Evolutionary conservation across 2,113 vertebrate species (phyloP).

Genomic region (Semicossyphus pulcher): DNA sequence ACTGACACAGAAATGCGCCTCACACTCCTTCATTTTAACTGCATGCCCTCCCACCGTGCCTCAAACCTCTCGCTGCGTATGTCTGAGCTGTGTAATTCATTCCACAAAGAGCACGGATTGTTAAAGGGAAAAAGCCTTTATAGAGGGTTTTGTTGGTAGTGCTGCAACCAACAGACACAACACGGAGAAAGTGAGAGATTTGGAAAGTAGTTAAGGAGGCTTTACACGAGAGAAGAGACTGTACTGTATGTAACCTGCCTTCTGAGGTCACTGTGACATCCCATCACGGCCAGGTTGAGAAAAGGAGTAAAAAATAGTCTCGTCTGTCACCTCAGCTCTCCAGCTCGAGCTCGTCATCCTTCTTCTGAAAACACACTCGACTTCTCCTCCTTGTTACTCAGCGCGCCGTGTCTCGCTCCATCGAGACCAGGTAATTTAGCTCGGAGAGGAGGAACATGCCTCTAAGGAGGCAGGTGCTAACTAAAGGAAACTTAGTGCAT

Average conservation of each 20-base stretch:
- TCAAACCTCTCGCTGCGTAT: slow-evolving; percentile 27
- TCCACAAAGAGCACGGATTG: slow-evolving; percentile 20
- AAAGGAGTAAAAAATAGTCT: not conserved
- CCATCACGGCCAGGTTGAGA: not conserved
- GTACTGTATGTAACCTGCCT: not conserved
- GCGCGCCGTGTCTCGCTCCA: slow-evolving; percentile 55
- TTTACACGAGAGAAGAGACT: slow-evolving; percentile 14
- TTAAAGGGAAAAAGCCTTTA: slow-evolving; percentile 5
- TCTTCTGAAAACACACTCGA: slow-evolving; percentile 58
- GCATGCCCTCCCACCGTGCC: slow-evolving; percentile 27
- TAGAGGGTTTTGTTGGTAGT: slow-evolving; percentile 9
- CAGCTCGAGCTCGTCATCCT: slow-evolving; percentile 37
- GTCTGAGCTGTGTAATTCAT: slow-evolving; percentile 44
- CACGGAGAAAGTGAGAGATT: slow-evolving; percentile 27
- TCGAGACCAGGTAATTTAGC: slow-evolving; percentile 70
- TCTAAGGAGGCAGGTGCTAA: slow-evolving; percentile 73
- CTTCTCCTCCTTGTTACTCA: slow-evolving; percentile 62
- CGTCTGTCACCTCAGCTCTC: slow-evolving; percentile 36
- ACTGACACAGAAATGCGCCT: slow-evolving; percentile 67
- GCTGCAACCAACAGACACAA: no score
- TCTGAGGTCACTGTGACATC: slow-evolving; percentile 26
- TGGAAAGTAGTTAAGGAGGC: slow-evolving; percentile 38
- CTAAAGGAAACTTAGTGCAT: slow-evolving; percentile 68
- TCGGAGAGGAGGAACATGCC: slow-evolving; percentile 67
- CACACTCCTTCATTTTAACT: slow-evolving; percentile 69